Percentiles rank a stretch among this genome's conserved stretches.
These are phyloP conservation scores for Scrobipalpa atriplicella DNA, from an alignment of 2,888 invertebrate species.

Conservation along the genomic window DNA sequence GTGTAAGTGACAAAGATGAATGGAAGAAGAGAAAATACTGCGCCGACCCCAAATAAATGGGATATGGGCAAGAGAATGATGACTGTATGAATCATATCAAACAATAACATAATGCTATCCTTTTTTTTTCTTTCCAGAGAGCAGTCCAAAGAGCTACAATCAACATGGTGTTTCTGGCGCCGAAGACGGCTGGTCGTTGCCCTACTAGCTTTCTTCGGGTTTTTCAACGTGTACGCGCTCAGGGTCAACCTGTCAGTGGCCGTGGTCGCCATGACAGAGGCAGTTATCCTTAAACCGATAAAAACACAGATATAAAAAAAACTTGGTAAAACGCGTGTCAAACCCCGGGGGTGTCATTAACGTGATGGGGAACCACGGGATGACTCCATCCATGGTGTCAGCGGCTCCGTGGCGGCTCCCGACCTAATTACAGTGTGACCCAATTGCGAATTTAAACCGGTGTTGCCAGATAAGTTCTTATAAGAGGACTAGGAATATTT, in stretches of 20 bases:
- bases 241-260: conserved; percentile 96
- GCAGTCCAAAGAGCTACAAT: conserved; percentile 57
- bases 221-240: conserved; percentile 92
- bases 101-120: neutral
- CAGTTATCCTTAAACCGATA: too few relatives aligned
- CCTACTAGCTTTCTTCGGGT: conserved; percentile 90
- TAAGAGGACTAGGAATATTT: too few relatives aligned
- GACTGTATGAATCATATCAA: too few relatives aligned
- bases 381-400: conserved; percentile 37
- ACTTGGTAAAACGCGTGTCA: neutral
- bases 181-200: conserved; percentile 89
- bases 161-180: conserved; percentile 88
- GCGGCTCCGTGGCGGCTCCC: conserved; percentile 33
- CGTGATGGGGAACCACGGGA: conserved; percentile 63
- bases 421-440: conserved; percentile 77
- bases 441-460: conserved; percentile 69
- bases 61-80: too few relatives aligned
- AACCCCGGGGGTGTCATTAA: conserved; percentile 69
- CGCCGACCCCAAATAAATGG: too few relatives aligned
- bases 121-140: conserved; percentile 55
- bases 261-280: conserved; percentile 96
- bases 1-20: too few relatives aligned
- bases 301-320: conserved; percentile 6
- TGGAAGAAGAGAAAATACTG: too few relatives aligned
- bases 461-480: neutral